Evolutionary conservation across 1,140 invertebrate species (phyloP).

Genomic region (Atta colombica): DNA sequence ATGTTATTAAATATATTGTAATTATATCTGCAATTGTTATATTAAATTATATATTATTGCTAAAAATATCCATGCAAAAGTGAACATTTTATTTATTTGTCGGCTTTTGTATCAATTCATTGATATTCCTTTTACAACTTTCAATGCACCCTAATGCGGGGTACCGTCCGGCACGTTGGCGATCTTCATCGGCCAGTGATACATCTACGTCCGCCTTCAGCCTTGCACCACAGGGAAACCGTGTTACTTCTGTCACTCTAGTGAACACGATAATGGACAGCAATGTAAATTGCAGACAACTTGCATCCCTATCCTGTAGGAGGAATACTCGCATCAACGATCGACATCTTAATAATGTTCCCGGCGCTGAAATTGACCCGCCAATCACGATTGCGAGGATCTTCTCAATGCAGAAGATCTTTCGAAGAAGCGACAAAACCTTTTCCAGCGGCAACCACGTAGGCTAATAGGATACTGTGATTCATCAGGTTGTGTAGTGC

Average conservation of each 20-base stretch:
- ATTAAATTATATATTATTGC: background rate
- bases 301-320: conserved; percentile 37
- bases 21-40: background rate
- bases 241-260: conserved; percentile 69
- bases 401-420: too few relatives aligned
- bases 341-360: conserved; percentile 74
- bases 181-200: conserved; percentile 73
- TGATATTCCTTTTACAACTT: background rate
- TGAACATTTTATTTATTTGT: background rate
- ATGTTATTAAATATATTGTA: background rate
- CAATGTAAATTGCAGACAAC: conserved; percentile 57
- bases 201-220: conserved; percentile 77
- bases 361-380: conserved; percentile 23
- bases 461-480: conserved; percentile 67
- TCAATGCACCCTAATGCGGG: background rate
- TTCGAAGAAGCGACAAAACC: conserved; percentile 52
- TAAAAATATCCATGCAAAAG: background rate
- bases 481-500: conserved; percentile 53
- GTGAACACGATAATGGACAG: background rate
- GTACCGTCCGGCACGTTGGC: conserved; percentile 55
- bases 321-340: conserved; percentile 50
- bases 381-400: background rate
- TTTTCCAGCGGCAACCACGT: conserved; percentile 63
- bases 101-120: background rate
- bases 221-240: conserved; percentile 41